Evolutionary conservation across 1,140 invertebrate species (phyloP), one percentile per base, ranked within the genome.

Genomic region (Ectropis grisescens): DNA sequence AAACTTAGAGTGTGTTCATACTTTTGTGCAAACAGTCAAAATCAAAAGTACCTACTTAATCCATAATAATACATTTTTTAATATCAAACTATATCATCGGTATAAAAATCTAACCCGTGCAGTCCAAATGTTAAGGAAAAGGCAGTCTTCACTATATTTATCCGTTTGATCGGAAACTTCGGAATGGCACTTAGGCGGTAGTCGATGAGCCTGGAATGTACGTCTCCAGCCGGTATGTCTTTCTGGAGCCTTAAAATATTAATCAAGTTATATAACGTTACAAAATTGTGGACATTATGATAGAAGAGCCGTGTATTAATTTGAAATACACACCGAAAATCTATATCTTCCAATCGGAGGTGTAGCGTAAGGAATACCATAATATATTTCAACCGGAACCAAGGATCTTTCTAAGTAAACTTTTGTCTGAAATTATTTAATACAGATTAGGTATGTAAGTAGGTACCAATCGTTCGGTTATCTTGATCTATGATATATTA

Each of bases 111-210:
- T 54, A 44, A 78, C 72, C 74, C 64, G 59, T 46, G 71, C 53
- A 12, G 68, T 72, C 57, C 66, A 79, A 48, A 79, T 65, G 34
- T 82, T 82, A n/a, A 79, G 51, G 34, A 66, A 79, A 11, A 79
- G 53, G 33, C 75, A 80, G 47, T 80, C 70, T 61, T 80, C 75
- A 22, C 38, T 76, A n/a, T 50, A 58, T 23, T 56, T 50, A 7
- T 62, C 52, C 22, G 12, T 58, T 13, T 64, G 52, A 31, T 33
- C 40, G 12, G 16, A 4, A 19, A 19, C 8, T 4, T 55, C 48
- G 11, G 37, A 52, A 7, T 43, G 75, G 40, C 75, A 80, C n/a
- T 58, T 56, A 9, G 64, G 68, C 10, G 62, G 68, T 54, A 75
- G 60, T 10, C 68, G 58, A 42, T 69, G 71, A 3, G 75, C 75